phyloP scores from a whole-genome alignment of 2,113 vertebrate genomes.

The Colinus virginianus region DNA sequence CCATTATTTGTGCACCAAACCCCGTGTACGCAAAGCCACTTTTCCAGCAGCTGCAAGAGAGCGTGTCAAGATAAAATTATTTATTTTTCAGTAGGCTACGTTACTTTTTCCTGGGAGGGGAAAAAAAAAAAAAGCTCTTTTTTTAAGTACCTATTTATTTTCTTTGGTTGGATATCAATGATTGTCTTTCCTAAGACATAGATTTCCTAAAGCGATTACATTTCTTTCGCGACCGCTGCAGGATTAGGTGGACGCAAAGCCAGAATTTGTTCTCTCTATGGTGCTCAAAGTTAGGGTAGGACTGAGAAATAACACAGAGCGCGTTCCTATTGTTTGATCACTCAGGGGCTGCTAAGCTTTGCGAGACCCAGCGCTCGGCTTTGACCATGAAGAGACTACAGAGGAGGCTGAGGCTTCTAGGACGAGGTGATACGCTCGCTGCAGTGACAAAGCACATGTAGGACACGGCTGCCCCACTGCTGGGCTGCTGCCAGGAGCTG shows the following conservation, averaged over 20 bases:
- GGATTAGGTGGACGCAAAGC: not conserved
- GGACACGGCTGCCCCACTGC: fast-evolving
- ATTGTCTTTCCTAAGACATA: not conserved
- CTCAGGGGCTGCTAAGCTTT: not conserved
- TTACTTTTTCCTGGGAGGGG: not conserved
- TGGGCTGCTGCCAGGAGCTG: not conserved
- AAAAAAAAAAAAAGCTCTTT: not conserved
- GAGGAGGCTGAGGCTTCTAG: not conserved
- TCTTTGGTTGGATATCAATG: not conserved
- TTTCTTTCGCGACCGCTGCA: not conserved
- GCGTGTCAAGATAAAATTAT: conserved; percentile 38
- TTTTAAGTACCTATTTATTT: conserved; percentile 18
- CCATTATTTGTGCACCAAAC: conserved; percentile 61
- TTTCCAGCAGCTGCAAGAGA: conserved; percentile 36
- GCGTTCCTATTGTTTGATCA: not conserved
- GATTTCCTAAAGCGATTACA: not conserved
- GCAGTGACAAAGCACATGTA: not conserved
- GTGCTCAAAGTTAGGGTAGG: not conserved
- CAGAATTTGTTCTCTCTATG: not conserved
- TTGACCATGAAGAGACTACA: not conserved
- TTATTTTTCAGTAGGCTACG: not conserved
- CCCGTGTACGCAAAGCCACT: conserved; percentile 11
- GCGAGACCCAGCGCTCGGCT: fast-evolving
- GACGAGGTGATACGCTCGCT: not conserved
- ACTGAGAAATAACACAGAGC: not conserved